These are phyloP conservation scores for Caerostris extrusa DNA, from an alignment of 1,140 invertebrate genomes.

Conservation along the genomic window DNA sequence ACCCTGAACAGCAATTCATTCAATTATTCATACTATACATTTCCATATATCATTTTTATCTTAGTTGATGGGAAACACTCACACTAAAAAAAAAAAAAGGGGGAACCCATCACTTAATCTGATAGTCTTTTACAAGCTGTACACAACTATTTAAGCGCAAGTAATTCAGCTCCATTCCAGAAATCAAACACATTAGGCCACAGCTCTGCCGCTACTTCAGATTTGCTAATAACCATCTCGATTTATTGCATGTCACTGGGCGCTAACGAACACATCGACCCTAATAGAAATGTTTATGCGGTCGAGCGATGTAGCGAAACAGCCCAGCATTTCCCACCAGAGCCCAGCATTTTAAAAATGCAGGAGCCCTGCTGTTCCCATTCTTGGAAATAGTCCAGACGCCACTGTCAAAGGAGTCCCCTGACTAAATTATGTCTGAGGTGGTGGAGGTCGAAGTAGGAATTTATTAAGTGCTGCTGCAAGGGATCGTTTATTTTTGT, in stretches of 20 bases:
- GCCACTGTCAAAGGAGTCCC: conserved; percentile 28
- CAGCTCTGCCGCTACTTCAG: neutral
- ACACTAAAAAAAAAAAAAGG: no score
- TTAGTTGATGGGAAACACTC: no score
- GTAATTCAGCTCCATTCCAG: conserved; percentile 11
- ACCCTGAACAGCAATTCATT: no score
- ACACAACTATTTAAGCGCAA: neutral
- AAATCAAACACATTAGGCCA: conserved; percentile 15
- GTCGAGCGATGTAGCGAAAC: conserved; percentile 36
- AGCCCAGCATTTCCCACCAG: neutral
- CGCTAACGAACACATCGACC: conserved; percentile 33
- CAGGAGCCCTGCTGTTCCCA: neutral
- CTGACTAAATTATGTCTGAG: conserved; percentile 51
- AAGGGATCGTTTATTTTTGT: conserved; percentile 11
- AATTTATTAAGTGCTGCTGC: conserved; percentile 37
- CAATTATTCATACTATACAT: no score
- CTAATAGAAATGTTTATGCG: conserved; percentile 58
- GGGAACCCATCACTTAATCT: neutral
- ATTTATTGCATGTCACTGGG: conserved; percentile 42
- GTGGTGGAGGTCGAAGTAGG: neutral
- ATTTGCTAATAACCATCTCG: neutral
- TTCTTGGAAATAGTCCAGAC: conserved; percentile 52
- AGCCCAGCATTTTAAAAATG: conserved; percentile 11
- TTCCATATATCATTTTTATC: no score
- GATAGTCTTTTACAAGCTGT: neutral